Percentiles rank a stretch among this genome's conserved stretches.
These are phyloP conservation scores for Steatocranus sp. DNA, from an alignment of 2,797 vertebrate genomes.

Conservation along the genomic window DNA sequence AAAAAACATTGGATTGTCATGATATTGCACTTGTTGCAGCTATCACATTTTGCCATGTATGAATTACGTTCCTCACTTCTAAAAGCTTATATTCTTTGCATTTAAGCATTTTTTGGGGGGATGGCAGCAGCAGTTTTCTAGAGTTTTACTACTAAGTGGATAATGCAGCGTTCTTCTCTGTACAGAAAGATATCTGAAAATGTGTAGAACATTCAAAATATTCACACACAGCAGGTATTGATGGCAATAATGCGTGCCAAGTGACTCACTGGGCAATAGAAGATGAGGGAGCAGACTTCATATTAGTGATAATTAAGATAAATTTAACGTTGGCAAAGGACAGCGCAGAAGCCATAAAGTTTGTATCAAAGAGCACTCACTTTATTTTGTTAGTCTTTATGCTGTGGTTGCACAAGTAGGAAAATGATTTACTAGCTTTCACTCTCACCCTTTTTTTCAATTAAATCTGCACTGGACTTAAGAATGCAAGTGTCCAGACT, in stretches of 20 bases:
- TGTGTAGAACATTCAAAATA: neutral
- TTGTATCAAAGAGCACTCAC: neutral
- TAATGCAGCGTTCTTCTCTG: neutral
- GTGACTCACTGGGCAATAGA: slow-evolving; percentile 16
- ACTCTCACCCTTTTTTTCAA: neutral
- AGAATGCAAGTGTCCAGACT: neutral
- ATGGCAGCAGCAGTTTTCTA: neutral
- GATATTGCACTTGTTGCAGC: neutral
- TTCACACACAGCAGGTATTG: neutral
- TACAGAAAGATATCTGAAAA: neutral
- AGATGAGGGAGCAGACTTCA: slow-evolving; percentile 11
- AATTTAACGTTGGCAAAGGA: slow-evolving; percentile 22
- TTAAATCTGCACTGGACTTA: neutral
- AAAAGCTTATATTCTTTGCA: neutral
- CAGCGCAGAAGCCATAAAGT: neutral
- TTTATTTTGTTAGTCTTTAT: neutral
- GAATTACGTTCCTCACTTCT: no score
- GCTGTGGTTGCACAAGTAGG: neutral
- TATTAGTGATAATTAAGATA: slow-evolving; percentile 30
- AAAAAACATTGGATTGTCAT: neutral
- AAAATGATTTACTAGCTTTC: neutral
- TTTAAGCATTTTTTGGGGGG: neutral
- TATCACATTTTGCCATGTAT: neutral
- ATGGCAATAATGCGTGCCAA: slow-evolving; percentile 6
- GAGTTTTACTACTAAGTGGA: neutral